Base-by-base conservation (phyloP, 2,113 vertebrate species). In the Cygnus atratus region DNA sequence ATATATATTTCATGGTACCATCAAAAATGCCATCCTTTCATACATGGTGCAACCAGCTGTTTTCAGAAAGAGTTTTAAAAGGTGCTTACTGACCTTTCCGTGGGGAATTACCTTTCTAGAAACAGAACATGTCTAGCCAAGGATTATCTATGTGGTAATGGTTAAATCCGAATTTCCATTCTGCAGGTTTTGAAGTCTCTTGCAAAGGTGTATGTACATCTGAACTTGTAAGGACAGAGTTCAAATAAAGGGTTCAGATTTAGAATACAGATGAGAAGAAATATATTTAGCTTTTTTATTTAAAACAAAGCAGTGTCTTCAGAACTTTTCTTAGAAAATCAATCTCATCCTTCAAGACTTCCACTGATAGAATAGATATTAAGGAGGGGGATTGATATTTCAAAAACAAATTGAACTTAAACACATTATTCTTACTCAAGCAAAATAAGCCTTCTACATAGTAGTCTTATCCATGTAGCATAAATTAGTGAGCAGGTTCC, bases 31-130 rank as follows among this genome's bases (percentile, higher is more conserved):
- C 39, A 33, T 39, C 52, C 50, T 77, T 48, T 67, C 39, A 5
- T 11, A 9, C 2, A 0, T 7, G 28, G n/a, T 22, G 4, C 18
- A 68, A 25, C 25, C 25, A 41, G 13, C 2, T 3, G 1, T 18
- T 62, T 57, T 5, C 76, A 73, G 29, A 22, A 29, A 41, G 21
- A 12, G 11, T 7, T 7, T 22, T 11, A 15, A 52, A 59, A 35
- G 8, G 22, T 31, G 22, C 8, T 90, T 48, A 3, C 14, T 52
- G 54, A 21, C 31, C 50, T 65, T 61, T 37, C 54, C 29, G 2
- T 13, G n/a, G 33, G 50, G 7, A 21, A 11, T 10, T 37, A 2
- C 28, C 28, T 48, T 28, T 75, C 54, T 75, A 50, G 31, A 22
- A 75, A 11, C 7, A 43, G 26, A 41, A 15, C 3, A 0, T 33